Evolutionary conservation across 1,140 invertebrate species (phyloP).

Genomic region (Bombus superbus): DNA sequence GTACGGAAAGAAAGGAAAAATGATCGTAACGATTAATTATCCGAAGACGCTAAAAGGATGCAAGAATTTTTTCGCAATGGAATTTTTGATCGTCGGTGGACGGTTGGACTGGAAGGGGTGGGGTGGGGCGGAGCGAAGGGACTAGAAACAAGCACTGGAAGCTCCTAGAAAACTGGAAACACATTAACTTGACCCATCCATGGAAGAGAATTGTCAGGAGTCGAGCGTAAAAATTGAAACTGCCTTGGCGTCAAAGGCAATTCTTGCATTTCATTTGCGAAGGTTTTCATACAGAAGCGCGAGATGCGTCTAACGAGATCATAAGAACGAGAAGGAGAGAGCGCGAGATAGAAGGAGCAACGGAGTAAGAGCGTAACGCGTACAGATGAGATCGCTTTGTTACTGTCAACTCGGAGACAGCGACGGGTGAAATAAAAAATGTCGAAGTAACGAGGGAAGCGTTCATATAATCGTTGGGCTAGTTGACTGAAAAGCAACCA

Average conservation of each 20-base stretch:
- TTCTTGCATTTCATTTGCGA: conserved; percentile 12
- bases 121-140: too few species aligned
- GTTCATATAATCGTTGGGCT: conserved; percentile 56
- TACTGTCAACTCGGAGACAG: conserved; percentile 30
- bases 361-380: neutral
- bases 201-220: neutral
- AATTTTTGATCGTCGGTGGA: neutral
- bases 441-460: conserved; percentile 43
- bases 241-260: neutral
- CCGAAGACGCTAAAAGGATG: neutral
- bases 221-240: neutral
- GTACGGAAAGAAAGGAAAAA: neutral
- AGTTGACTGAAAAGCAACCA: conserved; percentile 54
- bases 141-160: neutral
- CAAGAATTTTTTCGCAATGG: conserved; percentile 2
- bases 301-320: conserved; percentile 8
- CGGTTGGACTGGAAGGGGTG: too few species aligned
- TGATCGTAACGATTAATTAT: conserved; percentile 30
- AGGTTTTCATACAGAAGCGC: neutral
- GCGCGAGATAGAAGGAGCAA: neutral
- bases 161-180: neutral
- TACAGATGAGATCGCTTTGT: conserved; percentile 44
- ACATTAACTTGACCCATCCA: neutral
- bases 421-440: conserved; percentile 19
- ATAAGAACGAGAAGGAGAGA: neutral